Percentiles rank a stretch among this genome's conserved stretches.
Conservation (phyloP, 1,140 invertebrate species). For the Macrobrachium rosenbergii region DNA sequence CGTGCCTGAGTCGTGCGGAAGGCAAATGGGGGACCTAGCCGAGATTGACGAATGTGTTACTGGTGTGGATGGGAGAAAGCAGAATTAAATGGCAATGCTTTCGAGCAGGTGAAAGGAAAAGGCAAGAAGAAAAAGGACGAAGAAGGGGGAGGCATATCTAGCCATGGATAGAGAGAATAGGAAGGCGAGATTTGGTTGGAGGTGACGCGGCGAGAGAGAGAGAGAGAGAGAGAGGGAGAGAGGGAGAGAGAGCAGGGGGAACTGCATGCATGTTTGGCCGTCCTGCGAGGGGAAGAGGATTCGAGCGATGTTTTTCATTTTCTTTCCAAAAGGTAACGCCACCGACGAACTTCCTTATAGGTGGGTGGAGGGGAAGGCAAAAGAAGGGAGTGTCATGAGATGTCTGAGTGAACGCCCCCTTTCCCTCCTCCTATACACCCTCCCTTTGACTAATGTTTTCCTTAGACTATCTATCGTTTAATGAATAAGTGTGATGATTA, state of each 20-base stretch:
- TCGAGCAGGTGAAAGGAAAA: neutral
- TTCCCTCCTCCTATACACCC: no score
- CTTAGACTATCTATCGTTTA: constrained; percentile 64
- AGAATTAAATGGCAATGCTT: constrained; percentile 47
- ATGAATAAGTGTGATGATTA: constrained; percentile 65
- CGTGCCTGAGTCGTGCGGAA: no score
- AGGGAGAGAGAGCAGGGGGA: neutral
- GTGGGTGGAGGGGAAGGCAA: neutral
- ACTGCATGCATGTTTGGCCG: neutral
- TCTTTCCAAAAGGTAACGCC: no score
- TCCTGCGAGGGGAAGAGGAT: neutral
- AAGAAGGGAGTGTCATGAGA: no score
- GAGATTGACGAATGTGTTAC: constrained; percentile 39
- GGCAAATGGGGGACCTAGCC: neutral
- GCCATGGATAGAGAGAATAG: neutral
- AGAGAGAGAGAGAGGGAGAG: neutral
- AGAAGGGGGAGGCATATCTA: neutral
- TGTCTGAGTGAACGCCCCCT: no score
- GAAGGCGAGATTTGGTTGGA: neutral
- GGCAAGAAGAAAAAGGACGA: neutral
- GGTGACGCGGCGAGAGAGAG: neutral
- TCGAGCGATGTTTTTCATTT: no score
- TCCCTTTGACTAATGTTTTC: constrained; percentile 58
- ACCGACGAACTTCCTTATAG: no score
- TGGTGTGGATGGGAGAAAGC: constrained; percentile 1